Conservation (phyloP, 2,888 invertebrate genomes). For the Epsilonema sp. region DNA sequence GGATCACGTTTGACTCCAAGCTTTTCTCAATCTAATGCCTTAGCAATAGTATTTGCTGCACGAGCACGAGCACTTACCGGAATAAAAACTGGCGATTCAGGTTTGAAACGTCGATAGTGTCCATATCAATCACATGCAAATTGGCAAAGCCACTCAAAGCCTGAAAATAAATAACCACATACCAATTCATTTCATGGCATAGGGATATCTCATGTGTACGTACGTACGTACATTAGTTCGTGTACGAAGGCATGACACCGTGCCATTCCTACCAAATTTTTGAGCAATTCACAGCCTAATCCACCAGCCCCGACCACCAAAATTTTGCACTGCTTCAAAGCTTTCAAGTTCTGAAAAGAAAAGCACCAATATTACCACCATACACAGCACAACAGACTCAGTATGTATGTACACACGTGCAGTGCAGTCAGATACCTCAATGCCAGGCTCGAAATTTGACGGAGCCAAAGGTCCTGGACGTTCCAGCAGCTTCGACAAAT, state of each 20-base stretch:
- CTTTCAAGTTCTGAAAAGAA: constrained; percentile 44
- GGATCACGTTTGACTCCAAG: too few species aligned
- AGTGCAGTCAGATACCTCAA: constrained; percentile 46
- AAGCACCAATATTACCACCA: not conserved
- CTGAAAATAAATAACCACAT: too few species aligned
- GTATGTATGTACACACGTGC: too few species aligned
- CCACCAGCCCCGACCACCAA: constrained; percentile 88
- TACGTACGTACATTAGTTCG: too few species aligned
- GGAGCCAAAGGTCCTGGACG: constrained; percentile 78
- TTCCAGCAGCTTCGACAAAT: constrained; percentile 63
- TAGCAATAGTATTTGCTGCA: too few species aligned
- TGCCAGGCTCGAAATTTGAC: constrained; percentile 67
- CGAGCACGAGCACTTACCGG: constrained; percentile 41
- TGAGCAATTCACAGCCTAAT: constrained; percentile 86
- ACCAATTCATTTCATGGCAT: too few species aligned
- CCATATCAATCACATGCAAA: constrained; percentile 96
- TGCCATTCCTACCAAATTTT: constrained; percentile 67
- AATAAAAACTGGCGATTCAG: constrained; percentile 94
- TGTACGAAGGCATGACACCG: too few species aligned
- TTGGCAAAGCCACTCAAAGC: constrained; percentile 75
- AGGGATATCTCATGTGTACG: too few species aligned
- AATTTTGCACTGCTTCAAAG: constrained; percentile 63
- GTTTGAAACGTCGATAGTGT: constrained; percentile 93
- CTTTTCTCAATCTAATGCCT: too few species aligned
- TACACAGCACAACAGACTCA: too few species aligned